Base-by-base conservation (phyloP, 2,797 vertebrate genomes). In the Epinephelus coioides region DNA sequence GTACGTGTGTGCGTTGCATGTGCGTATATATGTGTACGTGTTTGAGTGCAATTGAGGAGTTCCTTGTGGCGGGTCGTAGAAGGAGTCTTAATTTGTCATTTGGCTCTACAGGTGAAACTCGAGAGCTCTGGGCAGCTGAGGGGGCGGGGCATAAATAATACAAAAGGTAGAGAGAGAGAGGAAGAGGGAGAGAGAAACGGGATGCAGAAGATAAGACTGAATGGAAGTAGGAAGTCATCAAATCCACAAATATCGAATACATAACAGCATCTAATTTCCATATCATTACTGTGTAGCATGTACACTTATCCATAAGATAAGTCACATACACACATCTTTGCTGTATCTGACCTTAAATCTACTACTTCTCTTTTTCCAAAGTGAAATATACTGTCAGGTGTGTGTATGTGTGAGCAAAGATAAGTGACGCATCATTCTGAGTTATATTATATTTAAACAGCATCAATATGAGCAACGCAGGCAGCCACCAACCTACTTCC, bases 31-130 rank as follows among this genome's bases (percentile, higher is more conserved):
- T 60, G 69, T 69, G 56, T 74, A 73, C 44, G 72, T 71, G 85
- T 69, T 77, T 70, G 72, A 30, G 61, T 86, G 83, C 70, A 80
- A 83, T 78, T 51, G 70, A 82, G 83, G 84, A 87, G 88, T 90
- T 92, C 85, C 92, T 90, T 87, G 87, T 60, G 76, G 56, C 75
- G 14, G 54, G 73, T 86, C 49, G 82, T 89, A 88, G 91, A 95
- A 95, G 94, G 92, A 95, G 92, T 93, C 94, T 96, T 95, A 94
- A 95, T 95, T 95, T 94, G 94, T 95, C 93, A 94, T 92, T 88
- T 91, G 86, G 91, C 90, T 92, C 89, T 76, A 92, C 90, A 92
- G 93, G 89, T 93, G 93, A 94, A 95, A 94, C 89, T 68, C 0
- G 90, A 95, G 93, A 83, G 76, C 83, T 44, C 73, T 60, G 71